These are phyloP conservation scores for Todus mexicanus DNA, from an alignment of 2,797 vertebrate genomes.

Conservation along the genomic window DNA sequence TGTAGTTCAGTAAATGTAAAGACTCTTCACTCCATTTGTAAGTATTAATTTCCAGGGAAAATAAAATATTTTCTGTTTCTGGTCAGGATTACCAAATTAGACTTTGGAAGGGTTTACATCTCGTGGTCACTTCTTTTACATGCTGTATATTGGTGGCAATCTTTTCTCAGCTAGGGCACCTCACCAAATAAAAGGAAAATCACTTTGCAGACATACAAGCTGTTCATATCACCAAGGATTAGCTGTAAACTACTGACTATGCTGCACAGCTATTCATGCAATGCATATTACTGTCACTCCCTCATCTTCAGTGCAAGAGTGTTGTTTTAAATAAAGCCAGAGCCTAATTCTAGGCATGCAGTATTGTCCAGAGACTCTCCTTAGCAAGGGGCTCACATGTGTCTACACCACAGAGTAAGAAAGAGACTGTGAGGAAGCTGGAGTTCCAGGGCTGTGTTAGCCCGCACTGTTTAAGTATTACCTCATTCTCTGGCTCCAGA, in stretches of 20 bases:
- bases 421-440: background rate
- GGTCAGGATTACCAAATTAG: background rate
- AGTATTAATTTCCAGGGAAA: background rate
- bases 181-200: background rate
- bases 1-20: background rate
- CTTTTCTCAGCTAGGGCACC: background rate
- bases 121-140: background rate
- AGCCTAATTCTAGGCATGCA: background rate
- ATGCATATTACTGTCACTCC: background rate
- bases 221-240: background rate
- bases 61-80: background rate
- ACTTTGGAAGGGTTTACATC: background rate
- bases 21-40: background rate
- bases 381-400: background rate
- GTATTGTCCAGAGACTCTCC: background rate
- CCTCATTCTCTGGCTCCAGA: background rate
- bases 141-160: accelerated
- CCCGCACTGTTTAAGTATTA: background rate
- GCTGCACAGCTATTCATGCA: background rate
- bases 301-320: background rate
- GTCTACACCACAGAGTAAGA: background rate
- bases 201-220: background rate
- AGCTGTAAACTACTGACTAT: background rate
- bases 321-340: background rate
- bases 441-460: background rate